Percentiles rank a stretch among this genome's conserved stretches.
Conservation (phyloP, 2,888 invertebrate species). For the Cephus spinipes region DNA sequence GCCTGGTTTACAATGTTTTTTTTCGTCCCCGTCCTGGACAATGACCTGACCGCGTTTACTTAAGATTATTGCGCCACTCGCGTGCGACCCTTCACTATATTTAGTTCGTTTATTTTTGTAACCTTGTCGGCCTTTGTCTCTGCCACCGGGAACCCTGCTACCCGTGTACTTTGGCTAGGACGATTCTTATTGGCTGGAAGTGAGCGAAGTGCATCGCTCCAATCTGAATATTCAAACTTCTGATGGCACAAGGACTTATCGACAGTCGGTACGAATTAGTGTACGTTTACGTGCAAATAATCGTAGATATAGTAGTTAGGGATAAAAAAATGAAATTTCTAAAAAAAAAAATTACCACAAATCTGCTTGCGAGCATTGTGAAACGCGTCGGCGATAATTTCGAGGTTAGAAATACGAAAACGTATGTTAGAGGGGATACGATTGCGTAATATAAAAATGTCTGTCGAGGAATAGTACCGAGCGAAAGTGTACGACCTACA, state of each 20-base stretch:
- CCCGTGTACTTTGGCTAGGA: background rate
- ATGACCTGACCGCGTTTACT: constrained; percentile 1
- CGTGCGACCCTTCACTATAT: background rate
- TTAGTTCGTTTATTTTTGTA: background rate
- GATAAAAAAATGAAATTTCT: background rate
- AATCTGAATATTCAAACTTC: background rate
- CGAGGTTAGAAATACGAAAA: no score
- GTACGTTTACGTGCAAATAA: no score
- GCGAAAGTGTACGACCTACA: background rate
- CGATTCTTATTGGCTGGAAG: background rate
- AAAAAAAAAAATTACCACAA: no score
- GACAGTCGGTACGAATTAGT: background rate
- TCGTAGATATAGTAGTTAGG: background rate
- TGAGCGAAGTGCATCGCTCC: no score
- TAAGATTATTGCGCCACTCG: background rate
- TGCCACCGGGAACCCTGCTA: background rate
- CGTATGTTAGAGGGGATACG: no score
- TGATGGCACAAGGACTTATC: background rate
- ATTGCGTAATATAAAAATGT: background rate
- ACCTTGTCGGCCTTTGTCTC: background rate
- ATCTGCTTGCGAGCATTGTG: no score
- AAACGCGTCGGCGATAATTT: no score
- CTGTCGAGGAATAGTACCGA: background rate
- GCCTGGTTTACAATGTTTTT: background rate
- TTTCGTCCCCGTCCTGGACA: background rate